These are phyloP conservation scores for Falco concolor DNA, from an alignment of 2,797 vertebrate species.

Conservation along the genomic window DNA sequence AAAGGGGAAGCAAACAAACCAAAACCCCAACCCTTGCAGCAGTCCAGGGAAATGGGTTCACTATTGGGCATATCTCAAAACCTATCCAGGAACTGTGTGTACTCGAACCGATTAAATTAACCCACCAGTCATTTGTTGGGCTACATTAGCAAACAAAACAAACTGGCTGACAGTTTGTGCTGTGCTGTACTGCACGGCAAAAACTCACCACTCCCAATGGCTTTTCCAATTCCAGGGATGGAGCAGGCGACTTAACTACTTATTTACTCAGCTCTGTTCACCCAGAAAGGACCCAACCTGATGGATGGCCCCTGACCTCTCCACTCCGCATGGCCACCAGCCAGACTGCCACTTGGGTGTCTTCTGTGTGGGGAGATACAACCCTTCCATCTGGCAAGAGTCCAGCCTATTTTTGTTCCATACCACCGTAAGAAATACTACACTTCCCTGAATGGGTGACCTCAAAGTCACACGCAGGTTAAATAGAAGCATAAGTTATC, in stretches of 20 bases:
- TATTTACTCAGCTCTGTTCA: background rate
- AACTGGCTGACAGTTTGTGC: background rate
- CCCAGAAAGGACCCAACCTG: slow-evolving; percentile 32
- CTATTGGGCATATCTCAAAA: background rate
- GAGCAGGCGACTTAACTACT: slow-evolving; percentile 23
- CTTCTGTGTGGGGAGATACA: background rate
- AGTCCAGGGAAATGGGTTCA: slow-evolving; percentile 2
- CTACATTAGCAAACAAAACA: slow-evolving; percentile 54
- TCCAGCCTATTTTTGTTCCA: background rate
- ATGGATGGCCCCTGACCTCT: slow-evolving; percentile 25
- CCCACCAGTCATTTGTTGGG: slow-evolving; percentile 4
- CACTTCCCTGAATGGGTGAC: slow-evolving; percentile 1
- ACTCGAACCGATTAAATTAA: background rate
- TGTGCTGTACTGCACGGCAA: background rate
- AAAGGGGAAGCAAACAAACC: slow-evolving; percentile 38
- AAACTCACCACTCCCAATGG: slow-evolving; percentile 1
- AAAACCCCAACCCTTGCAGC: background rate
- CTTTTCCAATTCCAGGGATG: background rate
- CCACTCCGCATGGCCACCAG: background rate
- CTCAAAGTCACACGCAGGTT: background rate
- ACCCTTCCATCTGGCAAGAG: slow-evolving; percentile 20
- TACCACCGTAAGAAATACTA: slow-evolving; percentile 20
- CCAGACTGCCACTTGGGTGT: slow-evolving; percentile 23
- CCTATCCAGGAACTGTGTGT: slow-evolving; percentile 32
- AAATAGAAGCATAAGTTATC: slow-evolving; percentile 60